These are phyloP conservation scores for Bombycilla garrulus DNA, from an alignment of 2,113 vertebrate species.

Conservation along the genomic window DNA sequence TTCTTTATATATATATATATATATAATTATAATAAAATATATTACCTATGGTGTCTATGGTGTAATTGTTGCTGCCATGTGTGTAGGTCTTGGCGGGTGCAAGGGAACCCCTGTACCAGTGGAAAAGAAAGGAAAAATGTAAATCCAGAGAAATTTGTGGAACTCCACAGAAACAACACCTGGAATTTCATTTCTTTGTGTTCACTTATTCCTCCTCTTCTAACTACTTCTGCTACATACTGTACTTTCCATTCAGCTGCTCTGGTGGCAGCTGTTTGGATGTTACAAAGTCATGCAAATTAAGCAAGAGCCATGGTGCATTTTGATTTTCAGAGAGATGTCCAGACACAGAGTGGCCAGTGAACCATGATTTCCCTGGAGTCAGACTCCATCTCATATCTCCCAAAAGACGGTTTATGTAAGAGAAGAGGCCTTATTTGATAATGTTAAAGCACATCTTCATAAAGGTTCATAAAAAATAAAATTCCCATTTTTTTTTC, in stretches of 20 bases:
- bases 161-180: neutral
- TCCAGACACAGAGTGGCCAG: neutral
- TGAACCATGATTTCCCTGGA: neutral
- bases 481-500: neutral
- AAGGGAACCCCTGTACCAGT: neutral
- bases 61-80: rapidly evolving
- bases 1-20: neutral
- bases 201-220: neutral
- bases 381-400: rapidly evolving
- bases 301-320: neutral
- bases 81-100: neutral
- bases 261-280: neutral
- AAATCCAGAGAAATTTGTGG: neutral
- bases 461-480: neutral
- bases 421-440: neutral
- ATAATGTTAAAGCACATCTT: neutral
- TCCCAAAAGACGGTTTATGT: neutral
- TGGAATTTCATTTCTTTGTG: neutral
- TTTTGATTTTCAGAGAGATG: neutral
- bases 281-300: neutral
- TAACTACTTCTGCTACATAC: neutral
- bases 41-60: no score
- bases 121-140: neutral
- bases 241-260: neutral
- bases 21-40: neutral